phyloP scores from a whole-genome alignment of 2,797 vertebrate species.

The Tapirus indicus region DNA sequence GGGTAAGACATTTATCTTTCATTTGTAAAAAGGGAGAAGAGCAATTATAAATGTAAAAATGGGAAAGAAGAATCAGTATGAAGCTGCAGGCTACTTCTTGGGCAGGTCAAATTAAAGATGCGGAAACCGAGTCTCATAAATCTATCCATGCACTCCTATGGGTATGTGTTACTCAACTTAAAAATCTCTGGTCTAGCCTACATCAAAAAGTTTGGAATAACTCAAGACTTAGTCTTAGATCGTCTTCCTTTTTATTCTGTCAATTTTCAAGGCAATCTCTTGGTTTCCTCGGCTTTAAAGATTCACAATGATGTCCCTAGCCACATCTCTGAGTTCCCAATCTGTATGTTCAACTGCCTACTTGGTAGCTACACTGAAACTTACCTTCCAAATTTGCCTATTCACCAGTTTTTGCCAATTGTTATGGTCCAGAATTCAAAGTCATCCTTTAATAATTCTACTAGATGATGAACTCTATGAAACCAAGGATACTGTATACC shows the following conservation, averaged over 20 bases:
- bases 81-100: background rate
- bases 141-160: background rate
- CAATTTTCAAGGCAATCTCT: background rate
- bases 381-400: background rate
- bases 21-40: background rate
- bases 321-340: background rate
- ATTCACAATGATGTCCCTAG: background rate
- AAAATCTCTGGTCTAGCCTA: constrained; percentile 6
- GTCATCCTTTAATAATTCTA: background rate
- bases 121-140: background rate
- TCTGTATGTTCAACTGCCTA: background rate
- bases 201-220: background rate
- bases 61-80: background rate
- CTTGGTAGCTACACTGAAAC: background rate
- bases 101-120: background rate
- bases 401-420: background rate
- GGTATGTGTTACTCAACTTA: background rate
- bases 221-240: background rate
- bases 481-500: background rate
- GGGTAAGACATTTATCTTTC: background rate
- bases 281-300: constrained; percentile 3
- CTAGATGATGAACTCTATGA: background rate
- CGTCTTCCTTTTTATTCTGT: background rate
- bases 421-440: background rate
- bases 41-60: background rate